Evolutionary conservation across 2,113 vertebrate genomes (phyloP), one percentile per base, ranked within the genome.

Genomic region (Chaetura pelagica): DNA sequence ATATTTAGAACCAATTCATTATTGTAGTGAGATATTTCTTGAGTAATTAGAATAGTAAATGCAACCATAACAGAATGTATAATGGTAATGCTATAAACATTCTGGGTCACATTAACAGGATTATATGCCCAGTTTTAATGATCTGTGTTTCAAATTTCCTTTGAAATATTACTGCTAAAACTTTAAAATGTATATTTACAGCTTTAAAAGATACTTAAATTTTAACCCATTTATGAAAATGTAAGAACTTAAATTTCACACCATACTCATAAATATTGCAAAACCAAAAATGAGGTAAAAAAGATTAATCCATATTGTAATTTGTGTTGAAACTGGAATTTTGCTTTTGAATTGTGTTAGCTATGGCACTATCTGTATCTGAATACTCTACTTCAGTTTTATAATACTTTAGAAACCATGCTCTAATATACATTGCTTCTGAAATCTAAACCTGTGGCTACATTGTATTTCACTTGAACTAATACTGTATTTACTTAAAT

Each of bases 361-460:
- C 27, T 69, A 4, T 7, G 48, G 82, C 86, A 12, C 44, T 85
- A 23, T 29, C 55, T 72, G 7, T 73, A 59, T 84, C 66, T 79
- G 80, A 93, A 80, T 79, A 73, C 6, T 66, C 30, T 87, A 9
- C 32, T 80, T 49, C 24, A 80, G 59, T 86, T 93, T 79, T 84
- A 76, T 38, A 86, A 26, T 59, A 29, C 40, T 44, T 44, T 4
- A 77, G 34, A 68, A 89, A 94, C 16, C 49, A 48, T 80, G 23
- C 40, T 93, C 93, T 79, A 77, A 61, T 78, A 67, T 54, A 42
- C 82, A 80, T 24, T 95, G 38, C 72, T 94, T 95, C 78, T 93
- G 73, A 93, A 97, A 90, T 74, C 46, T 83, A 86, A 26, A 72
- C 57, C 81, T 66, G 55, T 80, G 79, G 73, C 73, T 91, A 68